Base-by-base conservation (phyloP, 2,113 vertebrate genomes). In the Oreochromis niloticus region DNA sequence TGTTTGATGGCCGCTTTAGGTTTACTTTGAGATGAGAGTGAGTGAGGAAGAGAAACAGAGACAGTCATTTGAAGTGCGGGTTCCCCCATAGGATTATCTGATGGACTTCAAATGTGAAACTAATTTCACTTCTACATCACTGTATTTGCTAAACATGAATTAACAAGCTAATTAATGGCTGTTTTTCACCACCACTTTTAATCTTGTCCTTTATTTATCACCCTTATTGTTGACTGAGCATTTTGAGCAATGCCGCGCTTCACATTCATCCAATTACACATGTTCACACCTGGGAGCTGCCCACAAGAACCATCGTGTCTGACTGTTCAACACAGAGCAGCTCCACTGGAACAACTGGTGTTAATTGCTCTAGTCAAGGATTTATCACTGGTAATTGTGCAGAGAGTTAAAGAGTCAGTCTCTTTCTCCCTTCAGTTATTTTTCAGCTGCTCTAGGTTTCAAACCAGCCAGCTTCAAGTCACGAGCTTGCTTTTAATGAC, bases 111-210 rank as follows among this genome's bases (percentile, higher is more conserved):
- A 59, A 89, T 85, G 46, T 55, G 66, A 87, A 81, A 83, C 84
- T 17, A 17, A 90, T 90, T 88, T 82, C 39, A 46, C n/a, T 68
- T 57, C 54, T 86, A 50, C 39, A 79, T 71, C 43, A 32, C 17
- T 52, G 7, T 87, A 84, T 92, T 94, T 85, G 88, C 73, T n/a
- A 73, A 93, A 89, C 54, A 32, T n/a, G 30, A 81, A 85, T 75
- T 92, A 81, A 91, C 80, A 63, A 75, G 81, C 32, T 86, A 86
- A 87, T 89, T 85, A 88, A 89, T 57, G 6, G 41, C 22, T 79
- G 13, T 13, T 83, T 85, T 57, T 7, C 59, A 85, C 71, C 54
- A 30, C 24, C 13, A 7, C 24, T 82, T 86, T 80, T 34, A 30
- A 71, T 2, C 82, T 90, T 85, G 91, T 89, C 27, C 73, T 86